A percentile compares a stretch with the other conserved stretches of the same genome.
phyloP scores from a whole-genome alignment of 2,797 vertebrate genomes.

The Schizopygopsis malacanthus region DNA sequence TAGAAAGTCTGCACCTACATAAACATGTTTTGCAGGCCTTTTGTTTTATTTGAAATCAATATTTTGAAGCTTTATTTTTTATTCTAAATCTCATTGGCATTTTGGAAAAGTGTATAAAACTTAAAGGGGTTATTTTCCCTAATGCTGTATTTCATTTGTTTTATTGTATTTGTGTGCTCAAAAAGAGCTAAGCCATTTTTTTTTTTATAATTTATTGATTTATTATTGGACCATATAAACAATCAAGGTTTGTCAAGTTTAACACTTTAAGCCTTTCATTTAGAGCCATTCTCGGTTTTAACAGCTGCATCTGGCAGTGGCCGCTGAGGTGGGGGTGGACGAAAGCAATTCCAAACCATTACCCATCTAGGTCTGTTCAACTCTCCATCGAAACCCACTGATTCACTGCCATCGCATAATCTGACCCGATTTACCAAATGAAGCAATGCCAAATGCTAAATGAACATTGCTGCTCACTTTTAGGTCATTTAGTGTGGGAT shows the following conservation, averaged over 20 bases:
- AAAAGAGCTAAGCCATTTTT: neutral
- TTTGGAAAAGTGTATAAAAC: neutral
- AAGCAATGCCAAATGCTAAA: constrained; percentile 25
- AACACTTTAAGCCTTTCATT: neutral
- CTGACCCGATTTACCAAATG: constrained; percentile 11
- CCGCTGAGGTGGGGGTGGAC: neutral
- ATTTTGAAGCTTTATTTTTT: neutral
- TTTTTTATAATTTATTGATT: neutral
- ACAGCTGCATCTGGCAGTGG: constrained; percentile 22
- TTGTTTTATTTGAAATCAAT: constrained; percentile 19
- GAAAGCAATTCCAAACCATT: constrained; percentile 47
- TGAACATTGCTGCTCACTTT: neutral
- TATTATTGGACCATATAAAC: constrained; percentile 6
- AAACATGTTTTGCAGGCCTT: constrained; percentile 42
- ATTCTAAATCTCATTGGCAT: neutral
- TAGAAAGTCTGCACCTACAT: constrained; percentile 12
- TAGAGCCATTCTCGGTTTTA: neutral
- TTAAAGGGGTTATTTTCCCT: neutral
- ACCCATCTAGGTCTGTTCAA: constrained; percentile 50
- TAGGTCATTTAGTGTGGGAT: neutral
- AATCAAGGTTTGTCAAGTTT: neutral
- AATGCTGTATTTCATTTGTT: neutral
- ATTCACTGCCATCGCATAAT: constrained; percentile 8
- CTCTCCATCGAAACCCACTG: constrained; percentile 8
- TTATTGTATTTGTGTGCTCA: neutral